These are phyloP conservation scores for Pseudopipra pipra DNA, from an alignment of 2,113 vertebrate genomes.

Conservation along the genomic window DNA sequence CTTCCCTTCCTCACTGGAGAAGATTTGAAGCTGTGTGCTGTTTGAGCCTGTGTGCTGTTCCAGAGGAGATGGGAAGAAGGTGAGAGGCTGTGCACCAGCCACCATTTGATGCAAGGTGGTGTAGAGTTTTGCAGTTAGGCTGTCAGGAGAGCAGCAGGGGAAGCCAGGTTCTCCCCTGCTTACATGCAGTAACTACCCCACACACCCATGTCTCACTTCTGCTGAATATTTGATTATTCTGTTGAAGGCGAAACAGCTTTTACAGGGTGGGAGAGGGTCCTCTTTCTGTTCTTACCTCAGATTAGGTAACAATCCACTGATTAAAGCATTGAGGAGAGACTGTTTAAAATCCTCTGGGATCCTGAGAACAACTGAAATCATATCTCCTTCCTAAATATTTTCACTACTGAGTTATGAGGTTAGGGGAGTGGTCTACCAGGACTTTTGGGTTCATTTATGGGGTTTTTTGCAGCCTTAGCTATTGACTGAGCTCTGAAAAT, in stretches of 20 bases:
- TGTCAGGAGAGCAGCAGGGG: not conserved
- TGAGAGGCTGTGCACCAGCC: not conserved
- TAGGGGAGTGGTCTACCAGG: not conserved
- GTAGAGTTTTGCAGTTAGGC: not conserved
- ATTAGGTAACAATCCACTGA: not conserved
- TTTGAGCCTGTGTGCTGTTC: not conserved
- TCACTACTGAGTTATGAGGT: not conserved
- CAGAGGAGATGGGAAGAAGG: not conserved
- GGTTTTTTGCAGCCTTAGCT: not conserved
- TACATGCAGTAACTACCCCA: not conserved
- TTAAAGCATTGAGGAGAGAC: not conserved
- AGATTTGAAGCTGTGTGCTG: not conserved
- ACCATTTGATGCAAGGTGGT: not conserved
- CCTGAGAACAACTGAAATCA: not conserved
- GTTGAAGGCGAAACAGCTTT: not conserved
- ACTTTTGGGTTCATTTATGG: not conserved
- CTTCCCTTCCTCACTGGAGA: not conserved
- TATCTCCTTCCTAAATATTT: not conserved
- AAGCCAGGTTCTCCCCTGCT: not conserved
- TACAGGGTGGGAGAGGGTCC: not conserved
- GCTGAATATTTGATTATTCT: not conserved
- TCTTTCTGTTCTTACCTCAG: not conserved
- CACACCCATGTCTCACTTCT: not conserved
- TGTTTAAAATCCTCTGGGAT: not conserved
- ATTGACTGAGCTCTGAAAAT: not conserved